Evolutionary conservation across 2,113 vertebrate species (phyloP), one percentile per base, ranked within the genome.

Genomic region (Neodontobutis hainanensis): DNA sequence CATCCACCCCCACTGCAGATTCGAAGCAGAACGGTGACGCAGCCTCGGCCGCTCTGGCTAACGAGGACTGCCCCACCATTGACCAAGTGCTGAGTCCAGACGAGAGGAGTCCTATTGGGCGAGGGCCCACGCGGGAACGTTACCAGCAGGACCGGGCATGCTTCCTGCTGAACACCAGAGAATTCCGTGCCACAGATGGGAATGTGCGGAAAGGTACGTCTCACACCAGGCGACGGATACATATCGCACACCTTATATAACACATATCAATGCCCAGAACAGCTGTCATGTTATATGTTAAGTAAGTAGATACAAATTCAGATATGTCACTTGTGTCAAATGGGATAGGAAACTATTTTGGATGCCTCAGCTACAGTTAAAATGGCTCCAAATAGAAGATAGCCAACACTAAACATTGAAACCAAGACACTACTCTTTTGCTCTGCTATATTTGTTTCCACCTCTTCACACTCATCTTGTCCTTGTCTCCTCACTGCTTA

Each of bases 51-150:
- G 95, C 95, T 0, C 76, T 96, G 70, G 95, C 95, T 47, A 95
- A 96, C 0, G 95, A 97, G 88, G 95, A 97, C 89, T 96, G 95
- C 78, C 95, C 95, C 1, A 95, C 94, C 71, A 97, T 97, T 14
- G 95, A 97, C 92, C 95, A 97, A 91, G 94, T 95, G 77, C 85
- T 96, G 76, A 96, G 94, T 65, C 95, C 95, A 0, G 95, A 96
- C 53, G 95, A 96, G 86, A 92, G 94, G 84, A 95, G 94, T 81
- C 95, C 95, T 0, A 88, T 94, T n/a, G 94, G 93, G 3, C 85
- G 84, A 16, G 87, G 87, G n/a, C 79, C 83, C 3, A 94, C 92
- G 61, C 92, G 94, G 38, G 94, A 95, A 64, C 93, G 94, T 58
- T 96, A 94, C 70, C 94, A 94, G 86, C 94, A 95, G 69, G 95